Percentiles rank a stretch among this genome's conserved stretches.
These are phyloP conservation scores for Conops quadrifasciatus DNA, from an alignment of 2,888 invertebrate species.

Conservation along the genomic window DNA sequence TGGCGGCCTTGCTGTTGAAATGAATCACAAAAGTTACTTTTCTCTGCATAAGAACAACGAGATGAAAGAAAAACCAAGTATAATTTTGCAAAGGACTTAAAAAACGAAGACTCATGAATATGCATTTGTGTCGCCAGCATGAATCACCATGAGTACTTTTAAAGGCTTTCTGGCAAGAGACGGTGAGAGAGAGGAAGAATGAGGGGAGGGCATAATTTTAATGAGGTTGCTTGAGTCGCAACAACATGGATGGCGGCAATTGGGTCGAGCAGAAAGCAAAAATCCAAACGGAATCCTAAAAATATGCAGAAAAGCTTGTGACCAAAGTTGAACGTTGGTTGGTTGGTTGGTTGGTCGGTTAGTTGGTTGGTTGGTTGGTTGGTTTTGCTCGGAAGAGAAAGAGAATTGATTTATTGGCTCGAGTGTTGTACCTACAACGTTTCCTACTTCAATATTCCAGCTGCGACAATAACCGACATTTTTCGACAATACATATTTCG, in stretches of 20 bases:
- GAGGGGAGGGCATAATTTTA: background rate
- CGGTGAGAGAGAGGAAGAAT: conserved; percentile 4
- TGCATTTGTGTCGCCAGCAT: conserved; percentile 3
- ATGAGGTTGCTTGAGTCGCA: too few relatives aligned
- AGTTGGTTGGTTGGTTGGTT: too few relatives aligned
- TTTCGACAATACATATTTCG: background rate
- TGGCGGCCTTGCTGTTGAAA: background rate
- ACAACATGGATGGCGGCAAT: too few relatives aligned
- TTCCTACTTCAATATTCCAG: too few relatives aligned
- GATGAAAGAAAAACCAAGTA: background rate
- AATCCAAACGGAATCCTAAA: background rate
- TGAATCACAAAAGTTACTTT: background rate
- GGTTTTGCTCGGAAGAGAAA: background rate
- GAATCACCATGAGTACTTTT: background rate
- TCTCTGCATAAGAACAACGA: background rate
- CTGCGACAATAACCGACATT: too few relatives aligned
- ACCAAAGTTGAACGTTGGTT: background rate
- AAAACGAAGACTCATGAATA: conserved; percentile 22
- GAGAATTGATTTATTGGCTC: too few relatives aligned
- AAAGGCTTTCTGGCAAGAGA: background rate
- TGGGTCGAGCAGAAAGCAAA: too few relatives aligned
- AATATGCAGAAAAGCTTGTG: background rate
- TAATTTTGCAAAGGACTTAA: background rate
- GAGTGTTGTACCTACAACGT: too few relatives aligned
- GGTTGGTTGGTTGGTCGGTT: too few relatives aligned